A percentile compares a stretch with the other conserved stretches of the same genome.
Evolutionary conservation across 2,113 vertebrate species (phyloP).

Genomic region (Nanorana parkeri): DNA sequence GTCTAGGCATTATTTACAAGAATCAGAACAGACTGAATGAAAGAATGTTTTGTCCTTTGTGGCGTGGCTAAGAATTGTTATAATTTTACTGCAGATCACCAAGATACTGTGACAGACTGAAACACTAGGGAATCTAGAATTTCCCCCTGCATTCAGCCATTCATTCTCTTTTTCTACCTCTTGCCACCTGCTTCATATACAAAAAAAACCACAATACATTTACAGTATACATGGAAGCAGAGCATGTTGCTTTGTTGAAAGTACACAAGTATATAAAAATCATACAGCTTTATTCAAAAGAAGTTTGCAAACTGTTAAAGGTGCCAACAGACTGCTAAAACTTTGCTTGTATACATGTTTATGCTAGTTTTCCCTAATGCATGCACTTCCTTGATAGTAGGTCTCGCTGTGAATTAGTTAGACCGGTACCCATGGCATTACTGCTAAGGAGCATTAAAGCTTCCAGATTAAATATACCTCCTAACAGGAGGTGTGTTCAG

Average conservation of each 20-base stretch:
- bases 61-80: slow-evolving; percentile 57
- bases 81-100: slow-evolving; percentile 45
- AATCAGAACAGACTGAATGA: slow-evolving; percentile 52
- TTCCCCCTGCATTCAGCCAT: background rate
- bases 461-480: no score
- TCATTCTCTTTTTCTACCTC: background rate
- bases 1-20: slow-evolving; percentile 30
- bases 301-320: no score
- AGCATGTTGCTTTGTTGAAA: background rate
- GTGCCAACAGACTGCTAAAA: no score
- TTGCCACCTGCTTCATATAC: background rate
- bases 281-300: no score
- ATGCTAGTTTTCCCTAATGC: no score
- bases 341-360: no score
- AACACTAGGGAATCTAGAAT: slow-evolving; percentile 16
- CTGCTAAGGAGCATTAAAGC: no score
- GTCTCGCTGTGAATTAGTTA: no score
- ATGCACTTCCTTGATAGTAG: no score
- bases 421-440: no score
- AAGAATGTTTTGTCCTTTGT: slow-evolving; percentile 63
- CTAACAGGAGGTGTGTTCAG: no score
- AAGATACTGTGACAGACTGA: slow-evolving; percentile 10
- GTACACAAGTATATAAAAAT: no score
- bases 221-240: background rate
- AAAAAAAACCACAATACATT: background rate